Evolutionary conservation across 1,140 invertebrate genomes (phyloP), one percentile per base, ranked within the genome.

Genomic region (Hyposmocoma kahamanoa): DNA sequence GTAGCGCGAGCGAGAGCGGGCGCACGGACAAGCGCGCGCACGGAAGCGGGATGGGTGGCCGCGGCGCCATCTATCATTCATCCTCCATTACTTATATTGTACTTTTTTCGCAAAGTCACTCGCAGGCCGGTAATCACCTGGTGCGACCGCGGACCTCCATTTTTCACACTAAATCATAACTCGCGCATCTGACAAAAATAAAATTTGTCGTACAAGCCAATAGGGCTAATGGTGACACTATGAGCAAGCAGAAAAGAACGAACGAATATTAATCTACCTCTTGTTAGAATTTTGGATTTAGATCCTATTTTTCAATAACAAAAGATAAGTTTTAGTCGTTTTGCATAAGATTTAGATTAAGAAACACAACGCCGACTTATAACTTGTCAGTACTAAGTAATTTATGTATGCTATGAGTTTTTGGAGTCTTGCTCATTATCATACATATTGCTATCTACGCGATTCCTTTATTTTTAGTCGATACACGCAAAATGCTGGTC

Each of bases 61-160:
- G 62, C 61, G 34, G 46, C 57, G 69, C 79, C 72, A 85, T 85
- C 76, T 83, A 85, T 85, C 82, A 85, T 85, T 76, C 74, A 82
- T 85, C 79, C 79, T 82, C 82, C 79, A 85, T 85, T 85, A 85
- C 79, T 82, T 83, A 83, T 83, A 83, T 85, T 85, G 79, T 85
- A 80, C 74, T 83, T 83, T 84, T 80, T 85, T 83, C 68, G 82
- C 82, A 69, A 85, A 85, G 79, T 85, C 82, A 85, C 76, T 80
- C 70, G 67, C 77, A 71, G 78, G 71, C 82, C 79, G 79, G 82
- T 85, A 85, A 85, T 85, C 82, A 85, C 82, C 82, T 85, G 82
- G 82, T 77, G 77, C 71, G 72, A 72, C 78, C 71, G 61, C 74
- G 76, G 69, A 59, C 75, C 62, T 68, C 67, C 82, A 83, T 85